phyloP scores from a whole-genome alignment of 2,888 invertebrate genomes.

The Agrilus mali region DNA sequence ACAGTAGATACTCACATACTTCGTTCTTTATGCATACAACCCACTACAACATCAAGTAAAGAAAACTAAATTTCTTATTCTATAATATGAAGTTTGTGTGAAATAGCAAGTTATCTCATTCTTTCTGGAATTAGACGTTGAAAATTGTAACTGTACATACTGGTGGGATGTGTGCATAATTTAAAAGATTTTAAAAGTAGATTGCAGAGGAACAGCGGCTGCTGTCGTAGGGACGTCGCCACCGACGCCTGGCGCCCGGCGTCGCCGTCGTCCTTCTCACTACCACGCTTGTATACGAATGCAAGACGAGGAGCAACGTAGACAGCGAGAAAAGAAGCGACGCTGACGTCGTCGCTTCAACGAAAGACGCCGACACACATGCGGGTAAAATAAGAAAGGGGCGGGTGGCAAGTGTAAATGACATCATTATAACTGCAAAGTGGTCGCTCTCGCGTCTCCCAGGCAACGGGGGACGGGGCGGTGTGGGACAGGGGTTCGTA shows the following conservation, averaged over 20 bases:
- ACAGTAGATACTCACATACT: no score
- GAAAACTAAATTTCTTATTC: no score
- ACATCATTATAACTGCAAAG: constrained; percentile 41
- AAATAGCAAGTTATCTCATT: no score
- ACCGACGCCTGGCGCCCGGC: constrained; percentile 15
- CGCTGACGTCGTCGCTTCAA: neutral
- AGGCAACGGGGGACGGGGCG: constrained; percentile 29
- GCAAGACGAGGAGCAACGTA: neutral
- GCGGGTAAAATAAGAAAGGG: constrained; percentile 32
- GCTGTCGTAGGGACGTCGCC: constrained; percentile 23
- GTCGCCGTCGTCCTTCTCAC: constrained; percentile 14
- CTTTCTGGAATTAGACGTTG: no score
- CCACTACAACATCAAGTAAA: no score
- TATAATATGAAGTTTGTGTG: no score
- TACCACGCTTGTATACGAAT: constrained; percentile 7
- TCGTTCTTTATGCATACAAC: no score
- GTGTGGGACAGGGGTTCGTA: constrained; percentile 11
- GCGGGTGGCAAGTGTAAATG: constrained; percentile 38
- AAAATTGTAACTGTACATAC: no score
- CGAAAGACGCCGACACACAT: constrained; percentile 23
- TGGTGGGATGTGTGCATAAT: no score
- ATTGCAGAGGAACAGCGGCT: constrained; percentile 18
- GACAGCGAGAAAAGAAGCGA: constrained; percentile 7
- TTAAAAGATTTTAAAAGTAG: no score
- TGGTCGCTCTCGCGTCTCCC: constrained; percentile 36